Base-by-base conservation (phyloP, 2,797 vertebrate species). In the Chelonia mydas region DNA sequence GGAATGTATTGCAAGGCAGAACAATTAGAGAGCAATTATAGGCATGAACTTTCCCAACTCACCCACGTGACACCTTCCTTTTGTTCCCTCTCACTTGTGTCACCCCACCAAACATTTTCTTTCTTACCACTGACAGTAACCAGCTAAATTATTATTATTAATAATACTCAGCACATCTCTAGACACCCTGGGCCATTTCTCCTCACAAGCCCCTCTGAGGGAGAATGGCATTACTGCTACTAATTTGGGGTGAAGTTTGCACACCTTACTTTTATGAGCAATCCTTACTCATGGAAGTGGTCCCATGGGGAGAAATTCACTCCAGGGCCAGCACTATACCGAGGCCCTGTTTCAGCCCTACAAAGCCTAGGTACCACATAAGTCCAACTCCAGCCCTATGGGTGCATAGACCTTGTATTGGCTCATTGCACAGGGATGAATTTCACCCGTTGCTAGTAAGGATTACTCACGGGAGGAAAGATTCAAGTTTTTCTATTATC, bases 41-140 rank as follows among this genome's bases (percentile, higher is more conserved):
- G 86, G 77, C 68, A 54, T 59, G 96, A 94, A 81, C 94, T 94
- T 92, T 2, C 86, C 85, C 84, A 76, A 2, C 92, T 94, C 95
- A 91, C 96, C 90, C 84, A 94, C 78, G 86, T 93, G 93, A 80
- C 95, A 95, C 78, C 94, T 78, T 83, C 90, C 93, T 95, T 94
- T 88, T 89, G 28, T 33, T 84, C 94, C 50, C n/a, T 68, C 11
- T 81, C 7, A 0, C 47, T 27, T 19, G 84, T 83, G 72, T 84
- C 92, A 91, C 57, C 23, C 89, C 94, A 90, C 89, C 93, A 88
- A 47, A 80, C 80, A 57, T 84, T 85, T 49, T 83, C 88, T 95
- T 90, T 96, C 89, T 88, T 91, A 72, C 94, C 77, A 47, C 2
- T 87, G 79, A 33, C 53, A 65, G 33, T 10, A 80, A 0, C 72